Percentiles rank a stretch among this genome's conserved stretches.
phyloP scores from a whole-genome alignment of 1,140 invertebrate genomes.

The Ceratitis capitata region DNA sequence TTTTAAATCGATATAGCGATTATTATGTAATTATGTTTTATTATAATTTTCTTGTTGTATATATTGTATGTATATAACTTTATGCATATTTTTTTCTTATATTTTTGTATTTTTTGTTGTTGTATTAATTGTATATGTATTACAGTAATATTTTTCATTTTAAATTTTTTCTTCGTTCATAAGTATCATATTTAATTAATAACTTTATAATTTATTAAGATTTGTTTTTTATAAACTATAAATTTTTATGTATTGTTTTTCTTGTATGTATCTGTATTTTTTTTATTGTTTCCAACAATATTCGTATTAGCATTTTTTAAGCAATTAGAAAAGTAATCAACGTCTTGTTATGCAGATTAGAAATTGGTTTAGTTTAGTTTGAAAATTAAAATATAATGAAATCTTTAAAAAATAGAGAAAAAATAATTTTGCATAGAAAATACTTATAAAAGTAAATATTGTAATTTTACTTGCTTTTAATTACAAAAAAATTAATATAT shows the following conservation, averaged over 20 bases:
- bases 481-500: too few species aligned
- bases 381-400: too few species aligned
- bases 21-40: neutral
- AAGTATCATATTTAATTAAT: slow-evolving; percentile 30
- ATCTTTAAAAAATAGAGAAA: too few species aligned
- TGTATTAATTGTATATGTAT: neutral
- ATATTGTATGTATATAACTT: neutral
- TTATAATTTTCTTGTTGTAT: slow-evolving; percentile 20
- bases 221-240: slow-evolving; percentile 32
- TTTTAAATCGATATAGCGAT: slow-evolving; percentile 3
- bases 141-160: slow-evolving; percentile 21
- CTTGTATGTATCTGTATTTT: neutral
- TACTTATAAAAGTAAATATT: too few species aligned
- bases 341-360: too few species aligned
- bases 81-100: slow-evolving; percentile 11
- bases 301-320: neutral
- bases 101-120: slow-evolving; percentile 19
- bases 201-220: slow-evolving; percentile 29
- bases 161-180: neutral
- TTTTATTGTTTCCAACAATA: slow-evolving; percentile 27
- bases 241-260: neutral
- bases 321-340: slow-evolving; percentile 1
- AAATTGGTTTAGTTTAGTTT: too few species aligned
- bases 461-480: too few species aligned
- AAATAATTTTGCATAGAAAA: too few species aligned